Percentiles rank a stretch among this genome's conserved stretches.
These are phyloP conservation scores for Globodera ellingtonae DNA, from an alignment of 1,140 invertebrate genomes.

Conservation along the genomic window DNA sequence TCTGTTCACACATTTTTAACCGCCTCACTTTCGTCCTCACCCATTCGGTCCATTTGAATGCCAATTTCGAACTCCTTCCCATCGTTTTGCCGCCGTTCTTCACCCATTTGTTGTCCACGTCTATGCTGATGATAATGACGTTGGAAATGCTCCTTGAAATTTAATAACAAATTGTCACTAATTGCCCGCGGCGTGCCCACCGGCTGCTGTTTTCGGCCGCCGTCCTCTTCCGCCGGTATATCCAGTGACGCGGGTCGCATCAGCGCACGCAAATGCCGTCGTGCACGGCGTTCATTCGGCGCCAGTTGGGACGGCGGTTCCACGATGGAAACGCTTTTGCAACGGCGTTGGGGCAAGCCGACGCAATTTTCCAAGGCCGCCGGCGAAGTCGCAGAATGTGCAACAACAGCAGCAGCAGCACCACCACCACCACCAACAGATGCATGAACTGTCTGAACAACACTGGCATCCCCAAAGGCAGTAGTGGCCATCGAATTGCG, in stretches of 20 bases:
- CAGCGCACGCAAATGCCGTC: neutral
- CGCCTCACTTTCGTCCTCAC: no score
- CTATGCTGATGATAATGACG: neutral
- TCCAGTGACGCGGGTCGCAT: conserved; percentile 1
- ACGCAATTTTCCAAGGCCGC: neutral
- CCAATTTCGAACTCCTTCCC: neutral
- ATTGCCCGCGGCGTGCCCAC: neutral
- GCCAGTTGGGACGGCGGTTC: neutral
- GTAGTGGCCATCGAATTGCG: neutral
- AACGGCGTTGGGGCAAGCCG: neutral
- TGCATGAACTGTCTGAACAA: neutral
- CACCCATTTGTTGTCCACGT: neutral
- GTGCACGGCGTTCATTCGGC: conserved; percentile 6
- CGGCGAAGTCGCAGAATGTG: no score
- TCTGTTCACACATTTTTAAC: no score
- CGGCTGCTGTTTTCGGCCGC: neutral
- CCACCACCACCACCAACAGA: neutral
- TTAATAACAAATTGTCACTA: neutral
- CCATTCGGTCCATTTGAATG: neutral
- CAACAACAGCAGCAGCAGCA: no score
- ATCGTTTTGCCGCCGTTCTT: neutral
- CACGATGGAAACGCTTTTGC: neutral
- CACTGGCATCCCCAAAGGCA: neutral
- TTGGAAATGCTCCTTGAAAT: neutral
- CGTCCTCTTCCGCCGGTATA: neutral